Percentiles rank a stretch among this genome's conserved stretches.
These are phyloP conservation scores for Pheosia gnoma DNA, from an alignment of 2,888 invertebrate genomes.

Conservation along the genomic window DNA sequence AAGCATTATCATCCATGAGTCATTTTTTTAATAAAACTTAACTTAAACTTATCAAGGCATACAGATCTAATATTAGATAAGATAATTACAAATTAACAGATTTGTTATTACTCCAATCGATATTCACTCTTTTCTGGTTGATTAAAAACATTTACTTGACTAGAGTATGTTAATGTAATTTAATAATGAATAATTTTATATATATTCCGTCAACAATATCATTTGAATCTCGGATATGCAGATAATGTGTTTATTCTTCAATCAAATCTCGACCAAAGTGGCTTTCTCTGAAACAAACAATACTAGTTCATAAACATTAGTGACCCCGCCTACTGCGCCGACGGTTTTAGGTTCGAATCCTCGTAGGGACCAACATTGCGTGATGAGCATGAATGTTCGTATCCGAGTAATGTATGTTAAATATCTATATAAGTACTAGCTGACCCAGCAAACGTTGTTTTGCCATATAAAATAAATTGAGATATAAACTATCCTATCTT, in stretches of 20 bases:
- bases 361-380: too few species aligned
- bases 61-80: background rate
- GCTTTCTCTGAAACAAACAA: constrained; percentile 51
- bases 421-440: too few species aligned
- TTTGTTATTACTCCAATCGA: too few species aligned
- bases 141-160: background rate
- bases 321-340: background rate
- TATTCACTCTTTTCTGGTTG: too few species aligned
- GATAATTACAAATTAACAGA: too few species aligned
- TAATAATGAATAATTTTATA: background rate
- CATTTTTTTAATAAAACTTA: background rate
- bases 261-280: constrained; percentile 51
- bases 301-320: background rate
- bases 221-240: background rate
- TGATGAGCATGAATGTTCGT: too few species aligned
- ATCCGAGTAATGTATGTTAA: too few species aligned
- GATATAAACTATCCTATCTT: too few species aligned
- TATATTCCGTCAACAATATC: background rate
- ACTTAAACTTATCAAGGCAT: background rate
- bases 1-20: background rate
- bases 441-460: too few species aligned
- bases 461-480: too few species aligned
- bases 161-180: background rate
- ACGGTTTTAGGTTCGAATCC: too few species aligned
- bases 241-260: constrained; percentile 30